Evolutionary conservation across 2,888 invertebrate species (phyloP).

Genomic region (Heliconius cydno): DNA sequence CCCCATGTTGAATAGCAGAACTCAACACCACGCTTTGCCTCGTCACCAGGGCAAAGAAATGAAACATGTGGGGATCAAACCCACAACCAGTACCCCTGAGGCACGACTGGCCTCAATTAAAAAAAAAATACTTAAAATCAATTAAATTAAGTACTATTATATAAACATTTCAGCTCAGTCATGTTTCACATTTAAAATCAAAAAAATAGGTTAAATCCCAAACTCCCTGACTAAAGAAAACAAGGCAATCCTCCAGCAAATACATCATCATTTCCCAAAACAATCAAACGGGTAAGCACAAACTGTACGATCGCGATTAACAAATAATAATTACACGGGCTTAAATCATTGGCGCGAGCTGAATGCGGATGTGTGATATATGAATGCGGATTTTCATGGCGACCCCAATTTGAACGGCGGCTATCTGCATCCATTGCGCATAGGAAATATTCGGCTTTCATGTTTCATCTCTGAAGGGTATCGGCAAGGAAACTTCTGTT

Average conservation of each 20-base stretch:
- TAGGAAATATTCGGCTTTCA: constrained; percentile 39
- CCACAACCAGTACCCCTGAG: too few relatives aligned
- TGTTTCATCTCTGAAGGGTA: constrained; percentile 35
- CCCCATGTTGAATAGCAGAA: too few relatives aligned
- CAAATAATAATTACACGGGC: constrained; percentile 42
- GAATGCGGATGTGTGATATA: constrained; percentile 45
- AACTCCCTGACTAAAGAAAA: constrained; percentile 3
- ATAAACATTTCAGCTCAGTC: neutral
- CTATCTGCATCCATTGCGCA: constrained; percentile 42
- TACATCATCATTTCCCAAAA: constrained; percentile 11
- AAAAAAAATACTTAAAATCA: neutral
- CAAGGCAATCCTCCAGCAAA: constrained; percentile 9
- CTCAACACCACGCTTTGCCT: too few relatives aligned
- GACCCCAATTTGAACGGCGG: constrained; percentile 42
- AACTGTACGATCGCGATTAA: constrained; percentile 28
- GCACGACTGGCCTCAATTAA: too few relatives aligned
- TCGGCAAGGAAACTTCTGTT: constrained; percentile 33
- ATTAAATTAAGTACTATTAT: neutral
- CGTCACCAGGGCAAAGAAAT: too few relatives aligned
- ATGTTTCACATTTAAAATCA: neutral
- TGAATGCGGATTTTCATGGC: constrained; percentile 45
- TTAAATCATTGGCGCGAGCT: constrained; percentile 41
- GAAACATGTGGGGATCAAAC: too few relatives aligned
- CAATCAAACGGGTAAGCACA: constrained; percentile 27
- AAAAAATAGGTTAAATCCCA: constrained; percentile 3